Base-by-base conservation (phyloP, 1,140 invertebrate species). In the Bilobella aurantiaca region DNA sequence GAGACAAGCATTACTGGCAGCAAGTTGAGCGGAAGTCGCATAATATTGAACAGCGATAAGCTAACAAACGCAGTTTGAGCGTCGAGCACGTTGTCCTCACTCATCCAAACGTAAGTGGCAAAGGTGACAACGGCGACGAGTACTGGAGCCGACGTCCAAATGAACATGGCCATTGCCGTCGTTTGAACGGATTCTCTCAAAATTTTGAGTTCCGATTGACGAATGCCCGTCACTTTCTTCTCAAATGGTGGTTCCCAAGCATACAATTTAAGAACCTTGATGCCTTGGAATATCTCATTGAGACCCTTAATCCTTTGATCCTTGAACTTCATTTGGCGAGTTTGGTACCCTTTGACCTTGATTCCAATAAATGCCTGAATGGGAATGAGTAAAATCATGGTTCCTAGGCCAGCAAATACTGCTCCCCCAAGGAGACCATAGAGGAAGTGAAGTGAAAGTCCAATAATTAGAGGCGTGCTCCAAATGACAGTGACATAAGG, bases 91-190 rank as follows among this genome's bases (percentile, higher is more conserved):
- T 61, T 47, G 3, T 23, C 27, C 23, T 60, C 28, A 63, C 32
- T 28, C n/a, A 25, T 25, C 27, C 32, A 79, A 73, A 94, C 87
- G 89, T 83, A 82, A 98, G 93, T 85, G 96, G 81, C 78, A 96
- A 95, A 25, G 93, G 94, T 14, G 93, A 92, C 78, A 89, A 95
- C 2, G 89, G 90, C 92, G 93, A 96, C 89, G 77, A 96, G 81
- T 73, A 69, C 64, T 23, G 69, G 70, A n/a, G 64, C 62, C 53
- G 23, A 61, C 28, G 62, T 71, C 58, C 65, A 73, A n/a, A 62
- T 3, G 32, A 73, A 69, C 14, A 53, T 63, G 30, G 68, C 62
- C 2, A 62, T n/a, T 25, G 70, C 70, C 18, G 59, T 46, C 12
- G 69, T 18, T 62, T 75, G 75, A 0, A 75, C 75, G 1, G 76